Evolutionary conservation across 2,113 vertebrate genomes (phyloP).

Genomic region (Kobus ellipsiprymnus): DNA sequence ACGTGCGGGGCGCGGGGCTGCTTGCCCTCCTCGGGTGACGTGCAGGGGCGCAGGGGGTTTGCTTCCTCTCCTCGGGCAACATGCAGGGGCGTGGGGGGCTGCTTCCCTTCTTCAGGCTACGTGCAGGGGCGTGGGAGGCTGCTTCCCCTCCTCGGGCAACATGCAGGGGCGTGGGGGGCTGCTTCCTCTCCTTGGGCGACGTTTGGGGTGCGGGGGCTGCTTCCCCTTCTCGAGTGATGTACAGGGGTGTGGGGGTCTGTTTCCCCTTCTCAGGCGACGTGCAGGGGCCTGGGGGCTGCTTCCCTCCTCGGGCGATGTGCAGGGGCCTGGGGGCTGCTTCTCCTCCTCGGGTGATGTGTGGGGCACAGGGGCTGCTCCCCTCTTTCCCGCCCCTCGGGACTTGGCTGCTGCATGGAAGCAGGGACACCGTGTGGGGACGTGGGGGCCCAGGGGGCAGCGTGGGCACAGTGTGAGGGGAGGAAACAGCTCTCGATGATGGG

Average conservation of each 20-base stretch:
- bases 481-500: accelerated
- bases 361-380: neutral
- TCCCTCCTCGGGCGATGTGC: accelerated
- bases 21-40: accelerated
- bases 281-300: neutral
- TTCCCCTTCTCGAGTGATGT: accelerated
- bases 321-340: neutral
- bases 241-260: too few relatives aligned
- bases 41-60: too few relatives aligned
- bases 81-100: accelerated
- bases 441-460: neutral
- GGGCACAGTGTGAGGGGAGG: neutral
- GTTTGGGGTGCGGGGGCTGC: too few relatives aligned
- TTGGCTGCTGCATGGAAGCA: neutral
- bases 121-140: too few relatives aligned
- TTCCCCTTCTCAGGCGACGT: accelerated
- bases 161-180: accelerated
- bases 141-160: neutral
- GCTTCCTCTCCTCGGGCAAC: accelerated
- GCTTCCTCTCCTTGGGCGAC: neutral
- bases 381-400: neutral
- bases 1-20: accelerated
- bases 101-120: accelerated
- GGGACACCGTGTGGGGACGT: neutral
- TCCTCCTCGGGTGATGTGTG: accelerated